Evolutionary conservation across 1,140 invertebrate genomes (phyloP).

Genomic region (Drosophila pseudoobscura): DNA sequence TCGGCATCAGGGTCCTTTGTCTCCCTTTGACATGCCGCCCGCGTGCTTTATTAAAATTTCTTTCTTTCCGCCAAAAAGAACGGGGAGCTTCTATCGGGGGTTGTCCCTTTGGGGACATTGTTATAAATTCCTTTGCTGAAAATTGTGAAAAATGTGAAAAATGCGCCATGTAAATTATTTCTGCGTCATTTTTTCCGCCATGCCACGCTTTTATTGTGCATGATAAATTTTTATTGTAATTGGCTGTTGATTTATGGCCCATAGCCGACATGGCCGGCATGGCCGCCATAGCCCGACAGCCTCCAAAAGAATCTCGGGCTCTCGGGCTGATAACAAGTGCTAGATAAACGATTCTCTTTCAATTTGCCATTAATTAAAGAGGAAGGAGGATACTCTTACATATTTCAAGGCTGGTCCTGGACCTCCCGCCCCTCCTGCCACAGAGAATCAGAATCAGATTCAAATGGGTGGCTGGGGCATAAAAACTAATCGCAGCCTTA

Average conservation of each 20-base stretch:
- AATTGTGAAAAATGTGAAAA: conserved; percentile 80
- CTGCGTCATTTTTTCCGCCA: conserved; percentile 48
- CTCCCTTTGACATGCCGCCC: conserved; percentile 60
- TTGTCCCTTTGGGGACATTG: conserved; percentile 73
- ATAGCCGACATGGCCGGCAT: conserved; percentile 9
- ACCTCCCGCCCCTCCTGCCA: too few relatives aligned
- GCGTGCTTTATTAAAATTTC: conserved; percentile 78
- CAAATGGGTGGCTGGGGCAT: conserved; percentile 50
- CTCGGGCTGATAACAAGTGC: conserved; percentile 44
- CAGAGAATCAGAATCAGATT: conserved; percentile 11
- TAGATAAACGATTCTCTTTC: conserved; percentile 63
- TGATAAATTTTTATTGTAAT: conserved; percentile 81
- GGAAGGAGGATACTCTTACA: conserved; percentile 4
- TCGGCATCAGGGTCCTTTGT: conserved; percentile 18
- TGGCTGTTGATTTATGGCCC: conserved; percentile 77
- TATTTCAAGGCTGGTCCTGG: neutral
- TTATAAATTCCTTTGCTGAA: conserved; percentile 73
- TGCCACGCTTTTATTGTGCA: conserved; percentile 69
- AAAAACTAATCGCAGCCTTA: conserved; percentile 71
- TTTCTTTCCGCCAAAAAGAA: conserved; percentile 34
- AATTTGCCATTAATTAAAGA: conserved; percentile 51
- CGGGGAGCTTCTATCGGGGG: neutral
- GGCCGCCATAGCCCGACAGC: conserved; percentile 1
- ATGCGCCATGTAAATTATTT: conserved; percentile 80
- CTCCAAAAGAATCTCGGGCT: conserved; percentile 27